Conservation (phyloP, 1,140 invertebrate genomes). For the Paraescarpia echinospica region DNA sequence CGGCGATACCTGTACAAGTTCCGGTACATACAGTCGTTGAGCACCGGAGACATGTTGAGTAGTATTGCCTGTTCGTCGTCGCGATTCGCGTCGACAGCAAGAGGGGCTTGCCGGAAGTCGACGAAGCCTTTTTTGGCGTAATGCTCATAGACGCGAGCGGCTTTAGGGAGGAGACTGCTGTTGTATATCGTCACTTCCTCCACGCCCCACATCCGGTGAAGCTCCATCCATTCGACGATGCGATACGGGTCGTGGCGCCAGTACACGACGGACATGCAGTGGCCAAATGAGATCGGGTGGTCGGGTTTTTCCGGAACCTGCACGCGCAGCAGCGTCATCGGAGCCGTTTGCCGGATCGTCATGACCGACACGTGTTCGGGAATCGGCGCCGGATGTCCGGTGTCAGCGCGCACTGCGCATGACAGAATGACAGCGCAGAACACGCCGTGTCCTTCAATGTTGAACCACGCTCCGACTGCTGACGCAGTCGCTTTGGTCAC, state of each 20-base stretch:
- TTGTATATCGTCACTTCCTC: constrained; percentile 21
- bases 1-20: constrained; percentile 28
- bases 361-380: constrained; percentile 7
- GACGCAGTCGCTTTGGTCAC: not conserved
- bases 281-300: not conserved
- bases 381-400: not conserved
- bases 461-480: not conserved
- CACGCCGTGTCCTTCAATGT: too few species aligned
- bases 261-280: constrained; percentile 22
- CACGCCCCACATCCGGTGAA: constrained; percentile 25
- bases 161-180: not conserved
- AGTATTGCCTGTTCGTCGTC: not conserved
- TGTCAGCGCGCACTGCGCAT: not conserved
- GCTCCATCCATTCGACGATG: constrained; percentile 30
- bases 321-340: constrained; percentile 19
- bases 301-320: constrained; percentile 19
- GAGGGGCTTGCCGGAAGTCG: constrained; percentile 14
- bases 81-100: not conserved
- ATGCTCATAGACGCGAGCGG: not conserved
- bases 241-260: constrained; percentile 3
- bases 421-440: not conserved
- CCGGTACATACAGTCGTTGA: constrained; percentile 37
- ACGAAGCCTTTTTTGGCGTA: constrained; percentile 25
- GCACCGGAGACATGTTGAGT: constrained; percentile 26
- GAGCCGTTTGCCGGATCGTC: not conserved